Base-by-base conservation (phyloP, 2,888 invertebrate species). In the Crocallis elinguaria region DNA sequence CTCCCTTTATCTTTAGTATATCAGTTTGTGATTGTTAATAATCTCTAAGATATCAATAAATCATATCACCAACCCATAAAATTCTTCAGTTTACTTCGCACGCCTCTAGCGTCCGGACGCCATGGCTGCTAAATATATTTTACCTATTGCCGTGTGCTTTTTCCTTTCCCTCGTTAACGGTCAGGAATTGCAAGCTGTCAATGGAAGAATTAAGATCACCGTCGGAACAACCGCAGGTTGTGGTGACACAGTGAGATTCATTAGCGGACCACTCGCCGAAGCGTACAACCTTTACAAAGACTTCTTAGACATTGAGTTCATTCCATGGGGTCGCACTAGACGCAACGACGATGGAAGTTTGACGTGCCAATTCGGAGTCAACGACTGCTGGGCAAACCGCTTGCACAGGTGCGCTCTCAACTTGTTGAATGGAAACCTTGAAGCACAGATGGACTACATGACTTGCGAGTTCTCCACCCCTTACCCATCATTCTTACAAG, bases 321-420 rank as follows among this genome's bases (percentile, higher is more conserved):
- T 92, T 0, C 84, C 89, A 0, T 92, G 92, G 92, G 92, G 91
- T 11, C 82, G 84, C 45, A 83, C 87, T 0, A 12, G 12, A 0
- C 67, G 79, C 32, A 62, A 70, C 9, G 46, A 44, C 0, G 64
- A 84, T 19, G 84, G 78, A 2, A 59, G 49, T 1, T 55, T 86
- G 8, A 57, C 46, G 1, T 92, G 92, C 46, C 83, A 84, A 43
- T 86, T 86, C 17, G 75, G 75, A 1, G 49, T 5, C 0, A 64
- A 65, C 25, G 90, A 90, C 52, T 92, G 92, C 62, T 87, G 79
- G 77, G 88, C 89, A 0, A 92, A 92, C 43, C 78, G 86, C 6
- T 58, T 86, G 0, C 87, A 92, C 8, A 76, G 90, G 59, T 92
- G 92, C 54, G 84, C 71, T 0, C 58, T 92, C 1, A 64, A 82